Evolutionary conservation across 1,140 invertebrate species (phyloP), one percentile per base, ranked within the genome.

Genomic region (Alviniconcha marisindica): DNA sequence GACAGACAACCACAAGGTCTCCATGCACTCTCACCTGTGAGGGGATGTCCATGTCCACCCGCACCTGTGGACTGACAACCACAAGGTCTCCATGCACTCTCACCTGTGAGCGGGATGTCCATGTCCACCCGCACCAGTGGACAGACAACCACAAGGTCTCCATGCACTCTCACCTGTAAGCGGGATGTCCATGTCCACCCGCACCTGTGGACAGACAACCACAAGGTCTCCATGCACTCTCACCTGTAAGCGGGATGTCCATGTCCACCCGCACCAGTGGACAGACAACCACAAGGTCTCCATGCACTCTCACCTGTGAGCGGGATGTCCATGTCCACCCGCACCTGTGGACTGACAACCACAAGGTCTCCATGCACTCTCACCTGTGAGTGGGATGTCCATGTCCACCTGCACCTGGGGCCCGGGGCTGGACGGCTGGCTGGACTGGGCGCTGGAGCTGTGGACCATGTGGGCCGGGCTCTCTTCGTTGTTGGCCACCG

Each of bases 301-400:
- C 10, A 51, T 7, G 7, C 10, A 7, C 48, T 12, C 21, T 21
- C 81, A 24, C 88, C 86, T 0, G 90, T 91, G 14, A 91, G 83
- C 14, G 89, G 89, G 18, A 86, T 84, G 48, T 89, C 89, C 88
- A 90, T 90, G 74, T 89, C 90, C 51, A 89, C 87, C 42, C 90
- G 84, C 48, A 84, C 86, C 78, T 51, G 77, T n/a, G 76, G 85
- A n/a, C n/a, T n/a, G n/a, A n/a, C n/a, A n/a, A n/a, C n/a, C n/a
- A n/a, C n/a, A n/a, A n/a, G n/a, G n/a, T n/a, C n/a, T n/a, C n/a
- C n/a, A 48, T 48, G 7, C 44, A 48, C 44, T 10, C 44, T 48
- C 80, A 31, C 88, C 86, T 2, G 90, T 91, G 12, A 91, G 83
- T 7, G 90, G 90, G 24, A 87, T 84, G 69, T 90, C 90, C 89